A percentile compares a stretch with the other conserved stretches of the same genome.
These are phyloP conservation scores for Tor tambroides DNA, from an alignment of 2,113 vertebrate genomes.

Conservation along the genomic window DNA sequence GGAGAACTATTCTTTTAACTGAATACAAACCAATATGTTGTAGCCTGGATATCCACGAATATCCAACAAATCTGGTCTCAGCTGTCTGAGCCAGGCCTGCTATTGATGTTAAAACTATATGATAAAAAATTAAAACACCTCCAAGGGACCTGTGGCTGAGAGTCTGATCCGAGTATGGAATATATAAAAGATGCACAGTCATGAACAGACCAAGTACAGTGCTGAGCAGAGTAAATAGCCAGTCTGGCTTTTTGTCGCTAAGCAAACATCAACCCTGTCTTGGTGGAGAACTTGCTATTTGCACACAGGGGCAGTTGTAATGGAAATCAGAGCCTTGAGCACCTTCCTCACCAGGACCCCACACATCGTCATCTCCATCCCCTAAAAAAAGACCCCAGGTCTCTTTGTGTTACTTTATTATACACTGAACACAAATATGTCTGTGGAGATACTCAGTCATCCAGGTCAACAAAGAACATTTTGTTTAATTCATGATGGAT, in stretches of 20 bases:
- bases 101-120: slow-evolving; percentile 30
- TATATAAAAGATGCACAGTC: slow-evolving; percentile 31
- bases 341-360: not conserved
- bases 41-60: not conserved
- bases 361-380: not conserved
- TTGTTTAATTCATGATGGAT: not conserved
- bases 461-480: not conserved
- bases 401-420: not conserved
- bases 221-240: slow-evolving; percentile 48
- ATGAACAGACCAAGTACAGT: slow-evolving; percentile 34
- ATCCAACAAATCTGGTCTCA: not conserved
- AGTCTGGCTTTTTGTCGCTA: slow-evolving; percentile 45
- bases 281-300: slow-evolving; percentile 53
- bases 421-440: slow-evolving; percentile 21
- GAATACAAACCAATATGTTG: not conserved
- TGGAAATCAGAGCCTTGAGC: slow-evolving; percentile 37
- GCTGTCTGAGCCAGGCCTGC: not conserved
- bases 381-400: not conserved
- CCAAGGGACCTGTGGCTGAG: not conserved
- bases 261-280: slow-evolving; percentile 44
- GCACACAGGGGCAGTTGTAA: slow-evolving; percentile 42
- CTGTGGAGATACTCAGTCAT: not conserved
- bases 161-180: slow-evolving; percentile 20
- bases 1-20: not conserved
- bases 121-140: slow-evolving; percentile 32